These are phyloP conservation scores for Dasysyrphus tricinctus DNA, from an alignment of 2,888 invertebrate genomes.

Conservation along the genomic window DNA sequence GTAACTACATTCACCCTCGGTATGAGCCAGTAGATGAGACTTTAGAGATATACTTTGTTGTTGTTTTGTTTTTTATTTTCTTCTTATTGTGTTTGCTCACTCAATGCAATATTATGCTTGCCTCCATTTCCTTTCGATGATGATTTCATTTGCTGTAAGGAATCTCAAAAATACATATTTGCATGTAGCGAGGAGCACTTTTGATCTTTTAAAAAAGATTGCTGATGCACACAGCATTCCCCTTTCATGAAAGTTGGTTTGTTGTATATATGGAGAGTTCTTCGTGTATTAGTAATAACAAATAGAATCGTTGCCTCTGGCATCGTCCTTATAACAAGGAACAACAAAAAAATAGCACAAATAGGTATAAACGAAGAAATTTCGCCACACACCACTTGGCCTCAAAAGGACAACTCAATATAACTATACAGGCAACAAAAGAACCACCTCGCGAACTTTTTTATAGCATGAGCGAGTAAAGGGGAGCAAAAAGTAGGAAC, in stretches of 20 bases:
- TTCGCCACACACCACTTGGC: slow-evolving; percentile 4
- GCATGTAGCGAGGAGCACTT: slow-evolving; percentile 33
- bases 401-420: slow-evolving; percentile 44
- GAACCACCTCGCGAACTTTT: background rate
- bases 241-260: background rate
- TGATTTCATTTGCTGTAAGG: slow-evolving; percentile 61
- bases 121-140: slow-evolving; percentile 55
- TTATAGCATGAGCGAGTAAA: slow-evolving; percentile 1
- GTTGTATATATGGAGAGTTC: background rate
- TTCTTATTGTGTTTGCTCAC: slow-evolving; percentile 12
- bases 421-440: background rate
- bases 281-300: slow-evolving; percentile 53
- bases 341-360: background rate
- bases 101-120: slow-evolving; percentile 7
- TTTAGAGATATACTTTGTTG: background rate
- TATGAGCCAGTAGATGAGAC: background rate
- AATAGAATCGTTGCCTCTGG: slow-evolving; percentile 48
- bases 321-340: slow-evolving; percentile 10
- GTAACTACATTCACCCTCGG: background rate
- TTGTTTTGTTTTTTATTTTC: background rate
- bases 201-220: slow-evolving; percentile 37
- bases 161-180: slow-evolving; percentile 60
- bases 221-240: background rate
- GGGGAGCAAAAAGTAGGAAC: slow-evolving; percentile 22
- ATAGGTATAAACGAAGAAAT: slow-evolving; percentile 23